Evolutionary conservation across 2,113 vertebrate species (phyloP), one percentile per base, ranked within the genome.

Genomic region (Cavia aperea): DNA sequence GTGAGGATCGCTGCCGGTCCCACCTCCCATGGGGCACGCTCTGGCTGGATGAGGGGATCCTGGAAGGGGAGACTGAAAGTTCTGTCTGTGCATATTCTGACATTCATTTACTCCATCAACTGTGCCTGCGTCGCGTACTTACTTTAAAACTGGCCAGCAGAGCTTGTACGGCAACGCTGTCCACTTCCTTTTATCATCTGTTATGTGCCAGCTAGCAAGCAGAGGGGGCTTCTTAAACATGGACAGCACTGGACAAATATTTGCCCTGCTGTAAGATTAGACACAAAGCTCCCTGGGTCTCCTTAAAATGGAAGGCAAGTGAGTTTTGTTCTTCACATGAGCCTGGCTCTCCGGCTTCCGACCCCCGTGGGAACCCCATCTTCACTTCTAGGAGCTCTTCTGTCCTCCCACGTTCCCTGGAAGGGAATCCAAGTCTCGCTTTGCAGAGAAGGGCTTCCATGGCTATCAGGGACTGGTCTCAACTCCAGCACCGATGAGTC

Each of bases 381-480:
- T 39, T n/a, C 26, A 73, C 26, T 65, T 66, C 33, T 7, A 5
- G 4, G 49, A 83, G 63, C 21, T 36, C 63, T 7, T 10, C 60
- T 5, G 56, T 43, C 56, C n/a, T 66, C 10, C 23, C 29, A 49
- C 4, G 1, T 11, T 33, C 51, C 63, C 16, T 16, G 31, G n/a
- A 56, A 58, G 49, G 89, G 54, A 78, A 65, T 18, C 58, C 36
- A 62, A 83, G n/a, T 4, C 10, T 68, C 36, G 39, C 24, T 85
- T 49, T 72, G 58, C 54, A 92, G 78, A 94, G 63, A 60, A 72
- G 79, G 0, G 24, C 43, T 49, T 24, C 73, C 62, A 5, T 1
- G 13, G 65, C 4, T 1, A 5, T 39, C 14, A 2, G 8, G 0
- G 5, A 31, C 39, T 39, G 15, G 43, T 62, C 56, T 56, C 14